phyloP scores from a whole-genome alignment of 2,888 invertebrate genomes.

The Cantharis rustica region DNA sequence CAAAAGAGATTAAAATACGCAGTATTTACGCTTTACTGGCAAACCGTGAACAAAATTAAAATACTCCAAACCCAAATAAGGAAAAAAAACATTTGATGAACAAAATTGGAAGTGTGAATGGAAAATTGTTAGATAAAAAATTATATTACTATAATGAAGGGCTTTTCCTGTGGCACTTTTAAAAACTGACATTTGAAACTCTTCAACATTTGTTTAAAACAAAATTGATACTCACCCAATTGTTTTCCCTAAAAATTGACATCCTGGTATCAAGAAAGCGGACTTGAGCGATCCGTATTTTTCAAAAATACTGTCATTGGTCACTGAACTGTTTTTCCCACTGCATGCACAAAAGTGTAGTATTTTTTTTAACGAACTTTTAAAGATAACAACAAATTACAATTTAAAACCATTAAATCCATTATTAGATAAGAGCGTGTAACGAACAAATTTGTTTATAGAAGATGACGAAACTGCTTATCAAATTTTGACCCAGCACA shows the following conservation, averaged over 20 bases:
- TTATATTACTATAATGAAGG: too few relatives aligned
- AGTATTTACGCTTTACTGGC: not conserved
- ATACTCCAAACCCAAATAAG: not conserved
- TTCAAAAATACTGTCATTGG: not conserved
- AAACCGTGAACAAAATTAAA: not conserved
- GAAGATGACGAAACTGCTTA: not conserved
- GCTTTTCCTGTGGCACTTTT: too few relatives aligned
- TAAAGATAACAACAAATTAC: not conserved
- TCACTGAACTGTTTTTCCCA: not conserved
- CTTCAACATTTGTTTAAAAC: not conserved
- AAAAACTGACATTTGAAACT: too few relatives aligned
- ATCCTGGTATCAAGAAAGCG: slow-evolving; percentile 40
- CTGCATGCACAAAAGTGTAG: not conserved
- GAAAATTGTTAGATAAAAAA: too few relatives aligned
- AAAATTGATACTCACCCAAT: slow-evolving; percentile 57
- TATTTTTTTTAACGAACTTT: not conserved
- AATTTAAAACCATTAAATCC: not conserved
- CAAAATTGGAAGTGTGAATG: too few relatives aligned
- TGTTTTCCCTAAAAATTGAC: slow-evolving; percentile 64
- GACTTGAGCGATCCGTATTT: not conserved
- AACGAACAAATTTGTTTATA: not conserved
- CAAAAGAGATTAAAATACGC: not conserved
- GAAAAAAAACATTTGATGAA: not conserved
- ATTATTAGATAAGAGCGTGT: not conserved
- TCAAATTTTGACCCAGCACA: not conserved